Evolutionary conservation across 2,888 invertebrate species (phyloP).

Genomic region (Metellina segmentata): DNA sequence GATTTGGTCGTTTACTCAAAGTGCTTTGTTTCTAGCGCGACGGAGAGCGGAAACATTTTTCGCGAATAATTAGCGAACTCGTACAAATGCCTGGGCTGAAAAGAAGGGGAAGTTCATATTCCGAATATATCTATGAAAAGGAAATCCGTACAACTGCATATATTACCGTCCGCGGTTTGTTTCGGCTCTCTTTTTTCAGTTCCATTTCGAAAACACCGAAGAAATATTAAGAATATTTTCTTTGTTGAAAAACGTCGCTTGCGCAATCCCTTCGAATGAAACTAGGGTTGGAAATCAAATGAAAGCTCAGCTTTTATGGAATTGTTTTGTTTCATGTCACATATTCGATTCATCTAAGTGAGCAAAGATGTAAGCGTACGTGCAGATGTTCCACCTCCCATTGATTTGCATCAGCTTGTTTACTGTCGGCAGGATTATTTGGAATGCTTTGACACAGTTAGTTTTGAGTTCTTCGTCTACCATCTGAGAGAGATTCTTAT

Average conservation of each 20-base stretch:
- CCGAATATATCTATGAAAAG: background rate
- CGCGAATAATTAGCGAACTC: background rate
- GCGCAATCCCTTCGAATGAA: background rate
- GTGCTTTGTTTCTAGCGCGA: background rate
- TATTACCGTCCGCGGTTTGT: background rate
- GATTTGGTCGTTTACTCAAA: conserved; percentile 21
- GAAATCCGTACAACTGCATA: background rate
- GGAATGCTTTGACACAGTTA: too few relatives aligned
- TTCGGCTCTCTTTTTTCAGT: background rate
- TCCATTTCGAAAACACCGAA: background rate
- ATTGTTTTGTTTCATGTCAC: too few relatives aligned
- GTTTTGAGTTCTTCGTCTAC: too few relatives aligned
- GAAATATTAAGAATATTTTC: background rate
- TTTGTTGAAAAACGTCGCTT: background rate
- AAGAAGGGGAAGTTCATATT: background rate
- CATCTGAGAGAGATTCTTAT: too few relatives aligned
- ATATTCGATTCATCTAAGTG: too few relatives aligned
- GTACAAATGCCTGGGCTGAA: background rate
- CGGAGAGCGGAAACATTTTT: background rate
- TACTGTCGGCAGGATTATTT: too few relatives aligned
- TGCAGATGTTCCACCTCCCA: too few relatives aligned
- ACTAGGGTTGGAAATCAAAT: too few relatives aligned
- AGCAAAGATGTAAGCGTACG: too few relatives aligned
- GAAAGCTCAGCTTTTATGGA: too few relatives aligned
- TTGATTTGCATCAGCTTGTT: too few relatives aligned